Conservation (phyloP, 1,140 invertebrate genomes). For the Protaetia brevitarsis region DNA sequence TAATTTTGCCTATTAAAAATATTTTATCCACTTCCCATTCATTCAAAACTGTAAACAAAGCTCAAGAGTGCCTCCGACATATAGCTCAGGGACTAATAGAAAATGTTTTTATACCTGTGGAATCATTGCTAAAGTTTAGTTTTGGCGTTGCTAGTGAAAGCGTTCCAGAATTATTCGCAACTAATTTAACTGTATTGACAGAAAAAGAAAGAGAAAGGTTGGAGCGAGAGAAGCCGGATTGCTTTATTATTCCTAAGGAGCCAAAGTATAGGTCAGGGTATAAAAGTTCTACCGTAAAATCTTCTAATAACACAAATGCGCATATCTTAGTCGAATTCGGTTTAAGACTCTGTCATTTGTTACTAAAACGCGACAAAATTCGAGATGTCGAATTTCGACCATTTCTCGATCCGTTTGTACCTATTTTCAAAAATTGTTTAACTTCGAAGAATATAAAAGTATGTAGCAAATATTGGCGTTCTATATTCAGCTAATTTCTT, state of each 20-base stretch:
- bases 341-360: slow-evolving; percentile 71
- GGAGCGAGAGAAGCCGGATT: slow-evolving; percentile 58
- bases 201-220: slow-evolving; percentile 55
- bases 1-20: slow-evolving; percentile 81
- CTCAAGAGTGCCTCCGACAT: slow-evolving; percentile 74
- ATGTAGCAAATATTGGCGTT: slow-evolving; percentile 28
- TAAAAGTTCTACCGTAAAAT: slow-evolving; percentile 58
- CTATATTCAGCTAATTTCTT: not conserved
- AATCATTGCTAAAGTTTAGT: slow-evolving; percentile 77
- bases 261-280: slow-evolving; percentile 65
- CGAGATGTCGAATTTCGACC: slow-evolving; percentile 56
- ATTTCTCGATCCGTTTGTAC: slow-evolving; percentile 79
- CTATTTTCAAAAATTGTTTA: slow-evolving; percentile 70
- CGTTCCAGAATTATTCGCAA: slow-evolving; percentile 64
- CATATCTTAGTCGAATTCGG: slow-evolving; percentile 91
- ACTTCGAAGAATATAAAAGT: slow-evolving; percentile 82
- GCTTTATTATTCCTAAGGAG: slow-evolving; percentile 64
- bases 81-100: slow-evolving; percentile 75
- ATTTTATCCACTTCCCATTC: slow-evolving; percentile 73
- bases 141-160: slow-evolving; percentile 77
- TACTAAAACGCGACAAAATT: slow-evolving; percentile 75
- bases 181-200: slow-evolving; percentile 52
- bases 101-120: slow-evolving; percentile 70
- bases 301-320: slow-evolving; percentile 73
- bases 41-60: slow-evolving; percentile 76